Conservation (phyloP, 2,888 invertebrate species). For the Cetonia aurata region DNA sequence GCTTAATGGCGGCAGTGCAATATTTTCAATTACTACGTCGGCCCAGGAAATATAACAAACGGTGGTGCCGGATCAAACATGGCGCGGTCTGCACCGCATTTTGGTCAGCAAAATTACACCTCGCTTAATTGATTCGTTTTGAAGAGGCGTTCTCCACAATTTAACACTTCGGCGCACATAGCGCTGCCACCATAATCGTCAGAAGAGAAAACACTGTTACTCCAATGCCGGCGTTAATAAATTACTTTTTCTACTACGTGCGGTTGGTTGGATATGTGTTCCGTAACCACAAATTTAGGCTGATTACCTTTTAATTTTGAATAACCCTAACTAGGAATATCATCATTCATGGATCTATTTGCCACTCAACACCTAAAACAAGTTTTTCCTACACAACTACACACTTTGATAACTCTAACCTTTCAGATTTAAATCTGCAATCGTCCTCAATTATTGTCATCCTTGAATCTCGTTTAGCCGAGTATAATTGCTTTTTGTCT, state of each 20-base stretch:
- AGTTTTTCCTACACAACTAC: too few species aligned
- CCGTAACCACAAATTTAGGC: too few species aligned
- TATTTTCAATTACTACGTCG: constrained; percentile 35
- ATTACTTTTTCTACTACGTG: neutral
- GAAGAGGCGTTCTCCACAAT: constrained; percentile 46
- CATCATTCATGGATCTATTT: too few species aligned
- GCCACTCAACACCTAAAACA: too few species aligned
- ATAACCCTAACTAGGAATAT: too few species aligned
- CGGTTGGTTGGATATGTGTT: neutral
- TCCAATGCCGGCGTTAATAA: constrained; percentile 9
- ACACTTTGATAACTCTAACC: too few species aligned
- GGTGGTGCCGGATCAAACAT: constrained; percentile 29
- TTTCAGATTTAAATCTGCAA: too few species aligned
- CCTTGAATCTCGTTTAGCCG: too few species aligned
- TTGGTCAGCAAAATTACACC: constrained; percentile 44
- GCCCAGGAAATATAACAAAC: constrained; percentile 32
- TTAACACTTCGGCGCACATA: constrained; percentile 45
- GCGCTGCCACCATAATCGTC: constrained; percentile 17
- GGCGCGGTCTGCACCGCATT: constrained; percentile 29
- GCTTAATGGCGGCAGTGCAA: constrained; percentile 19
- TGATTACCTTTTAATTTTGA: too few species aligned
- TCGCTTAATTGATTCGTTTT: constrained; percentile 45
- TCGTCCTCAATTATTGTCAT: too few species aligned
- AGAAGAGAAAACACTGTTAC: neutral
- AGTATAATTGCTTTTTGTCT: too few species aligned